Percentiles rank a stretch among this genome's conserved stretches.
Conservation (phyloP, 2,113 vertebrate species). For the Anguilla japonica region DNA sequence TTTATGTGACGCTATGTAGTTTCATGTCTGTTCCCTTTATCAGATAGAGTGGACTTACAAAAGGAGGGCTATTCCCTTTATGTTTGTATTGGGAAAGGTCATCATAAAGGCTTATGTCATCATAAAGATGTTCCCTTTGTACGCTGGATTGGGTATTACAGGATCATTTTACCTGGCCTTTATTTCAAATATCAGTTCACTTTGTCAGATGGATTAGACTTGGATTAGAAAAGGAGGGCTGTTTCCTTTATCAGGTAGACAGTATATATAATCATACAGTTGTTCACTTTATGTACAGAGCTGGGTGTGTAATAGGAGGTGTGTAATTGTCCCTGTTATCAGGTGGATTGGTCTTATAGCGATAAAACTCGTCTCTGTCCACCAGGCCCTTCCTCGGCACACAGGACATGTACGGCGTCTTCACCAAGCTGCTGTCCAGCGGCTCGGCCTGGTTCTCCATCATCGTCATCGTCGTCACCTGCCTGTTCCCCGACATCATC, state of each 20-base stretch:
- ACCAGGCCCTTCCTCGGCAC: conserved; percentile 93
- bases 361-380: conserved; percentile 22
- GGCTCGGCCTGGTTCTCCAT: conserved; percentile 97
- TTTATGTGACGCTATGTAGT: no score
- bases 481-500: conserved; percentile 88
- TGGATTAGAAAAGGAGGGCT: background rate
- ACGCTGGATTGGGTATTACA: no score
- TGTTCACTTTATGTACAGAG: background rate
- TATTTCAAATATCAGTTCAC: no score
- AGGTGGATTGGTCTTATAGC: background rate
- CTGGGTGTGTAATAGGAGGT: no score
- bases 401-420: conserved; percentile 98
- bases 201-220: background rate
- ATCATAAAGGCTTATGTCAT: no score
- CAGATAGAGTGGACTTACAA: background rate
- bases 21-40: background rate
- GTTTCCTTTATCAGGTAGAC: background rate
- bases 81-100: background rate
- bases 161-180: no score
- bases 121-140: no score
- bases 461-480: conserved; percentile 87
- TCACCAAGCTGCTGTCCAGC: conserved; percentile 93
- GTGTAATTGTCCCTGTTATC: background rate
- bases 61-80: background rate
- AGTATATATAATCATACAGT: no score